Evolutionary conservation across 1,140 invertebrate genomes (phyloP), one percentile per base, ranked within the genome.

Genomic region (Hyphantria cunea): DNA sequence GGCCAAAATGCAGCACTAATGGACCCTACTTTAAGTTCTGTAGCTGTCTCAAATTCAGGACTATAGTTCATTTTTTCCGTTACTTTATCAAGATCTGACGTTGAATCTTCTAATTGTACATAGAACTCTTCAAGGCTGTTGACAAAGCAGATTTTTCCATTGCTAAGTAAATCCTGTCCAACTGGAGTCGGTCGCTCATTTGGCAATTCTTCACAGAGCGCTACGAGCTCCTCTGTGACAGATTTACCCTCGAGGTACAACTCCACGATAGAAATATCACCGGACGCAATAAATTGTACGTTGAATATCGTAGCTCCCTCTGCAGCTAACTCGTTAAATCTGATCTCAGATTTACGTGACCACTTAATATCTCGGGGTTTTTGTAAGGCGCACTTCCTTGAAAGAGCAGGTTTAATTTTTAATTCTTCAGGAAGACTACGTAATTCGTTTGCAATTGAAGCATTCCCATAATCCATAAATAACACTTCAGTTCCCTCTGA

Each of bases 381-480:
- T 68, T 93, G 91, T 8, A 95, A 76, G 11, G 92, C 90, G 70
- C 94, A 95, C 70, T 93, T 93, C 70, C 92, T 92, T 0, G 94
- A 93, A 0, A 95, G 71, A 6, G 92, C 88, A 6, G 93, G 93
- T 61, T 93, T 88, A 10, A 89, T 79, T 17, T 93, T 91, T 4
- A 96, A 82, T 58, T 94, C 92, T 55, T 94, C 92, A 0, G 95
- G 94, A 13, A 96, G 81, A 69, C 91, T 91, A 31, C 92, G 82
- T 34, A 95, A 80, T 72, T 93, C 92, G 15, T 90, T 92, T 0
- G 92, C 92, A 6, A 92, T 90, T 9, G 93, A 93, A 0, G 93
- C 93, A 80, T 96, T 95, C 14, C 95, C 95, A 72, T 95, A 96
- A 86, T 96, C 95, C 78, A 95, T 93, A 72, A 95, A 95, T 0